Evolutionary conservation across 2,888 invertebrate genomes (phyloP), one percentile per base, ranked within the genome.

Genomic region (Teinopalpus imperialis): DNA sequence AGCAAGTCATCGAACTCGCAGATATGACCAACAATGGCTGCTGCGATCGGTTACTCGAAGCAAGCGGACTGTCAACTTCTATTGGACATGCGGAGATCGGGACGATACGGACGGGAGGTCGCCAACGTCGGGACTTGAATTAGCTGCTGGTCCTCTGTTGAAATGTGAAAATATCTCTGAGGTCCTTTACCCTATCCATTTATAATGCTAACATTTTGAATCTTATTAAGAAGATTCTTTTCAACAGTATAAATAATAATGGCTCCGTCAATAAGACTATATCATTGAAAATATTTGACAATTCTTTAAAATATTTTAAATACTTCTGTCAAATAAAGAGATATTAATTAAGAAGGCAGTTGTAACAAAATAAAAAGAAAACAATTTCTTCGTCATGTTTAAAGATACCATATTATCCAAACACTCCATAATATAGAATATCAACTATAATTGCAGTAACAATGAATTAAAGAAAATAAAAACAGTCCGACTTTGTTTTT

Each of bases 91-190:
- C 63, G 41, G 66, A 81, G 83, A 85, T 82, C 63, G 74, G 62
- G 66, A 68, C 59, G 80, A 83, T 83, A 81, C 63, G 80, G n/a
- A n/a, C n/a, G n/a, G n/a, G n/a, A n/a, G n/a, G 71, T 81, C 79
- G 74, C 79, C 79, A 73, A 78, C 79, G 76, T 66, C 54, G 76
- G 58, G 53, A 48, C 43, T 56, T 49, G 61, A 35, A 46, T 40
- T 51, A 48, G 41, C 21, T 36, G 23, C 12, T 8, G 18, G 31
- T 24, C 27, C 21, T 41, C 37, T 37, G 9, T 49, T 39, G 16
- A 31, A 39, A 35, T 42, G 12, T 16, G 10, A 32, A 14, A 20
- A 21, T 35, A 23, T 29, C 8, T 43, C 5, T 16, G 1, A 24
- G 12, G 32, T 12, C 18, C 13, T 20, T 42, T 24, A n/a, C 34